Evolutionary conservation across 2,113 vertebrate genomes (phyloP).

Genomic region (Rallus limicola): DNA sequence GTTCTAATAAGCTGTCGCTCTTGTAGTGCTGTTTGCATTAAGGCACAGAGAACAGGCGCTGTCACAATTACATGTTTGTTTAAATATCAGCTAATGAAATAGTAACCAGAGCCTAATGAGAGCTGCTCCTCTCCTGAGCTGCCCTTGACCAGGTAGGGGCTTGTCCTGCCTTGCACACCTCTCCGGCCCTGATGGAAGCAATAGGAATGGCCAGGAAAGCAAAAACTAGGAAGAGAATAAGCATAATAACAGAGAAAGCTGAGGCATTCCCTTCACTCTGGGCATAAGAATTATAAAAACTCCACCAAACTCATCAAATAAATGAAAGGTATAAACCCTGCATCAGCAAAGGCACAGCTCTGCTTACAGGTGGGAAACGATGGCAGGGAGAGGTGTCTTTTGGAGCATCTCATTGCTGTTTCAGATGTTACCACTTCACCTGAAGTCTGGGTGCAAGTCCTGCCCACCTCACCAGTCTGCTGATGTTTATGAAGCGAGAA

Average conservation of each 20-base stretch:
- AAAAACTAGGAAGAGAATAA: not conserved
- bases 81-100: not conserved
- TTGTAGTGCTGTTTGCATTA: not conserved
- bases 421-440: not conserved
- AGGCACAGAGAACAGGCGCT: not conserved
- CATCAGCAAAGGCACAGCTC: not conserved
- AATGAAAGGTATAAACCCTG: not conserved
- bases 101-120: not conserved
- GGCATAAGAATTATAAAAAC: not conserved
- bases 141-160: not conserved
- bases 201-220: not conserved
- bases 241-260: not conserved
- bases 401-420: not conserved
- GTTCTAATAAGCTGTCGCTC: not conserved
- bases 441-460: not conserved
- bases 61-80: not conserved
- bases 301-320: not conserved
- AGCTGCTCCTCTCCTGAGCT: not conserved
- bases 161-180: not conserved
- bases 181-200: not conserved
- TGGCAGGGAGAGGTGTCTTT: not conserved
- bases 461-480: not conserved
- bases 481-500: not conserved
- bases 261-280: not conserved
- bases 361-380: fast-evolving